A percentile compares a stretch with the other conserved stretches of the same genome.
These are phyloP conservation scores for Calypte anna DNA, from an alignment of 2,113 vertebrate species.

Conservation along the genomic window DNA sequence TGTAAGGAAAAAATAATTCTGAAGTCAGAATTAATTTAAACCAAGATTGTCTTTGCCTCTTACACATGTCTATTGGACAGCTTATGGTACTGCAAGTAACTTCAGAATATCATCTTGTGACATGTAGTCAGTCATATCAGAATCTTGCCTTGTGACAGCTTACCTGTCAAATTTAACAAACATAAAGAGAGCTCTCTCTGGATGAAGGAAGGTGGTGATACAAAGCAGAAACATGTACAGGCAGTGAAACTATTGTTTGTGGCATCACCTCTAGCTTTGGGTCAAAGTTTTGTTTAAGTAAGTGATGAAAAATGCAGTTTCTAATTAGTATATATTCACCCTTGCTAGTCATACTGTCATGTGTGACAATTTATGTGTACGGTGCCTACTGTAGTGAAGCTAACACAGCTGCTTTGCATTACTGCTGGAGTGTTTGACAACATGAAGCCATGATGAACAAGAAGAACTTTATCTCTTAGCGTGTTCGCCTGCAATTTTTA, in stretches of 20 bases:
- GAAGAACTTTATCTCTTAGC: background rate
- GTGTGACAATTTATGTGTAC: fast-evolving
- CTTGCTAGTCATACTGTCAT: background rate
- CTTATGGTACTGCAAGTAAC: background rate
- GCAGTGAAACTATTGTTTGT: background rate
- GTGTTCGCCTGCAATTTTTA: background rate
- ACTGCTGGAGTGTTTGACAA: background rate
- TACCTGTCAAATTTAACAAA: background rate
- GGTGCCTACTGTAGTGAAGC: background rate
- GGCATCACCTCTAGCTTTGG: background rate
- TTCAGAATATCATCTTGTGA: background rate
- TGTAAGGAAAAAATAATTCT: background rate
- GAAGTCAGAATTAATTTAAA: background rate
- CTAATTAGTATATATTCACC: background rate
- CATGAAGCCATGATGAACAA: background rate
- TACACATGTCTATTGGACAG: background rate
- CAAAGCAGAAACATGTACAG: background rate
- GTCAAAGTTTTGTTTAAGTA: background rate
- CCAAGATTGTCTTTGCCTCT: background rate
- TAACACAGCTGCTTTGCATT: background rate
- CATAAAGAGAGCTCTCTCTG: background rate
- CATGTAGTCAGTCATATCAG: background rate
- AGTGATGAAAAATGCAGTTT: background rate
- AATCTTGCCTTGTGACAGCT: background rate
- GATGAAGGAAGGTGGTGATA: background rate